Base-by-base conservation (phyloP, 1,140 invertebrate species). In the Kradibia gibbosae region DNA sequence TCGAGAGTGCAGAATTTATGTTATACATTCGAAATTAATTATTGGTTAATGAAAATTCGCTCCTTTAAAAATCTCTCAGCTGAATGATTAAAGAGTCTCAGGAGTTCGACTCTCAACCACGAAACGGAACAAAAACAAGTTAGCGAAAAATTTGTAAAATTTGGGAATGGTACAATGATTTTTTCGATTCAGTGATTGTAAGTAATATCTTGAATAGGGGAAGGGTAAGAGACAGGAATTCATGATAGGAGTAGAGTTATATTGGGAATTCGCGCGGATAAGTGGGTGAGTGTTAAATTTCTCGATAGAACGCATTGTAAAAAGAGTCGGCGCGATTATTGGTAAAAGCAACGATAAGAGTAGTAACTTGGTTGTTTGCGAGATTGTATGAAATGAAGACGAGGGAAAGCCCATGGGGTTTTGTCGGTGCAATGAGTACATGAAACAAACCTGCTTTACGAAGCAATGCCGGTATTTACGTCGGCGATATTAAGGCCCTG, bases 241-340 rank as follows among this genome's bases (percentile, higher is more conserved):
- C 62, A 65, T 65, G 36, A 39, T 4, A 3, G 62, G 5, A 15
- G 0, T 1, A 3, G 62, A 39, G 62, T 4, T 22, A 22, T 13
- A 65, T 3, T 39, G 5, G 60, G 17, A 65, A 25, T 57, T 57
- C n/a, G 55, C n/a, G 55, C n/a, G 55, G 55, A 28, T 57, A 28
- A 57, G 55, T 25, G 62, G 11, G 8, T 11, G 42, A 22, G 71
- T 72, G 71, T 31, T 34, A 31, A 45, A 39, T 71, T 25, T 67
- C 67, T 50, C 25, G 45, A 17, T 25, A 20, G 71, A 53, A 25
- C 25, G 71, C 31, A 45, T 53, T 25, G 45, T 72, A 72, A 72
- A 70, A 72, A 72, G 45, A 72, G 71, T 34, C 42, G 71, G 39
- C 45, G 71, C 71, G 34, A 73, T 73, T 73, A 53, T 53, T 36